Evolutionary conservation across 2,113 vertebrate genomes (phyloP), one percentile per base, ranked within the genome.

Genomic region (Thymallus thymallus): DNA sequence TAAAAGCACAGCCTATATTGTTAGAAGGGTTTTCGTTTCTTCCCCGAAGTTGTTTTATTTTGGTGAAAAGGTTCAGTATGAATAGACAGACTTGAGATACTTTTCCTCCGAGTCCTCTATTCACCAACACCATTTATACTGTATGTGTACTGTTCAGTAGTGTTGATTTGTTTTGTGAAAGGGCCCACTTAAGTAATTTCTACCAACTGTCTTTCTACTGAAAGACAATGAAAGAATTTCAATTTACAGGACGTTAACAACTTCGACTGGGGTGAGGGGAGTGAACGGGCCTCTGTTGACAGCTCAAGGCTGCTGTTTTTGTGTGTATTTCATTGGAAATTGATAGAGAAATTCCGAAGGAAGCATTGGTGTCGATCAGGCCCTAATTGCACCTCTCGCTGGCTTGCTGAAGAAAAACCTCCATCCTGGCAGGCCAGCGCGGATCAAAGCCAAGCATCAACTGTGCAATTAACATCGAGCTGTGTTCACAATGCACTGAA

Each of bases 271-370:
- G 23, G 56, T 60, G 56, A n/a, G 2, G 56, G 13, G 56, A 60
- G 56, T 22, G 56, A 83, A 41, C 69, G 73, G n/a, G 30, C 46
- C 60, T n/a, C 51, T 73, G 75, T 72, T 22, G 29, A 68, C 69
- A 73, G 63, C 78, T 85, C 85, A 87, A 86, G 82, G 86, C 76
- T 85, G 72, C 72, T 18, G 65, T 35, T 72, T 86, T 81, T 80
- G 73, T 85, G 35, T 67, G 65, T 82, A 82, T 84, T 88, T 84
- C 76, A 75, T 78, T 71, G 72, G 72, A 82, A 90, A 92, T 82
- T 86, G 88, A 87, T 88, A 80, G 72, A 85, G 71, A 86, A 86
- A 90, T 90, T 82, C 84, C 74, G n/a, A 71, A 83, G 71, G 79
- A 86, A 9, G 61, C 69, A 35, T 69, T n/a, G 46, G 58, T 82